These are phyloP conservation scores for Salarias fasciatus DNA, from an alignment of 2,797 vertebrate genomes.

Conservation along the genomic window DNA sequence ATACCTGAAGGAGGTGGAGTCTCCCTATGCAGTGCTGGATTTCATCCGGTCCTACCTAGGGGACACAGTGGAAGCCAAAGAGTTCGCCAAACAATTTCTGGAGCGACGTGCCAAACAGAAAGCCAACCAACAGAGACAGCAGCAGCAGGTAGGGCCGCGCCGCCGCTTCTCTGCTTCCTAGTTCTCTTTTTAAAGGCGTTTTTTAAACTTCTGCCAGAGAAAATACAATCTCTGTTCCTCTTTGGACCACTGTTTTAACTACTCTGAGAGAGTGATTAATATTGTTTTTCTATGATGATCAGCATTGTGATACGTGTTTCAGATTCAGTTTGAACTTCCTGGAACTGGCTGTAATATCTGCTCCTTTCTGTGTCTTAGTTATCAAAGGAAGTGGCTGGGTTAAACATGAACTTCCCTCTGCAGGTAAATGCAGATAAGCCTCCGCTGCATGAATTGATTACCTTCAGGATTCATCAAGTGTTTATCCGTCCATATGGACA, in stretches of 20 bases:
- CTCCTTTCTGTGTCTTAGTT: slow-evolving; percentile 63
- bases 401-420: slow-evolving; percentile 87
- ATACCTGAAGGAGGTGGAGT: slow-evolving; percentile 93
- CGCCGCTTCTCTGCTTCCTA: no score
- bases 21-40: slow-evolving; percentile 92
- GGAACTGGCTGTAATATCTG: background rate
- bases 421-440: slow-evolving; percentile 70
- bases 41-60: slow-evolving; percentile 94
- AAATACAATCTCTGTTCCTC: no score
- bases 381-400: slow-evolving; percentile 86
- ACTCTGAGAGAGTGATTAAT: no score
- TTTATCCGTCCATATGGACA: no score
- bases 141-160: slow-evolving; percentile 79
- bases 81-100: slow-evolving; percentile 96
- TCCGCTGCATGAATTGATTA: background rate
- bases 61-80: slow-evolving; percentile 96
- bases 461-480: no score
- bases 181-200: no score
- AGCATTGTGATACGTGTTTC: no score
- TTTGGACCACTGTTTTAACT: no score
- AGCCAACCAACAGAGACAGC: slow-evolving; percentile 93
- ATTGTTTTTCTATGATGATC: no score
- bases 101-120: slow-evolving; percentile 97
- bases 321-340: no score
- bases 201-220: no score